phyloP scores from a whole-genome alignment of 2,113 vertebrate genomes.

The Archocentrus centrarchus region DNA sequence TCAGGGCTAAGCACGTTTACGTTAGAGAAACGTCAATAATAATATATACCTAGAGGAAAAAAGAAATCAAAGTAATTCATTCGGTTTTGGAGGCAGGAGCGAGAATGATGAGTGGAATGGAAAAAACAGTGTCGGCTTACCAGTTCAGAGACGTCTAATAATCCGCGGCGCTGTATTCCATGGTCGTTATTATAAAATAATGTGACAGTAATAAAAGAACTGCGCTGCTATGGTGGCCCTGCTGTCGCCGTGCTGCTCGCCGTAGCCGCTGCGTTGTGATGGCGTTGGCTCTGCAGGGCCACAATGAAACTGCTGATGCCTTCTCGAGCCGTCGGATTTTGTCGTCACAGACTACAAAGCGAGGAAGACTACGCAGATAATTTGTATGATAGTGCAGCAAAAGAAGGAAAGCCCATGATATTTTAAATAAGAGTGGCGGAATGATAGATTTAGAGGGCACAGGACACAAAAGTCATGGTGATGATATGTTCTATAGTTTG shows the following conservation, averaged over 20 bases:
- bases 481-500: not conserved
- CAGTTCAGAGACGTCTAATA: slow-evolving; percentile 44
- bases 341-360: not conserved
- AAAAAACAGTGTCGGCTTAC: slow-evolving; percentile 48
- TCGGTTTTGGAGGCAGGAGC: not conserved
- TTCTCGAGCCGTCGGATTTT: slow-evolving; percentile 46
- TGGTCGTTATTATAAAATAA: slow-evolving; percentile 6
- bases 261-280: slow-evolving; percentile 65
- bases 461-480: not conserved
- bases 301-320: slow-evolving; percentile 58
- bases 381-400: not conserved
- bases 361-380: not conserved
- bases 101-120: not conserved
- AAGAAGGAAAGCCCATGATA: not conserved
- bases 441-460: not conserved
- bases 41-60: not conserved
- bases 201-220: not conserved
- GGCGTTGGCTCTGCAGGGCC: slow-evolving; percentile 73
- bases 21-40: slow-evolving; percentile 10
- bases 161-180: slow-evolving; percentile 50
- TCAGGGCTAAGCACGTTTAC: not conserved
- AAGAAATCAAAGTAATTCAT: slow-evolving; percentile 51
- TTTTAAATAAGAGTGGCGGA: not conserved
- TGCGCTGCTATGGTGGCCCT: slow-evolving; percentile 15
- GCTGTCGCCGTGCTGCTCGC: slow-evolving; percentile 39